A percentile compares a stretch with the other conserved stretches of the same genome.
phyloP scores from a whole-genome alignment of 2,113 vertebrate genomes.

The Myiozetetes cayanensis region DNA sequence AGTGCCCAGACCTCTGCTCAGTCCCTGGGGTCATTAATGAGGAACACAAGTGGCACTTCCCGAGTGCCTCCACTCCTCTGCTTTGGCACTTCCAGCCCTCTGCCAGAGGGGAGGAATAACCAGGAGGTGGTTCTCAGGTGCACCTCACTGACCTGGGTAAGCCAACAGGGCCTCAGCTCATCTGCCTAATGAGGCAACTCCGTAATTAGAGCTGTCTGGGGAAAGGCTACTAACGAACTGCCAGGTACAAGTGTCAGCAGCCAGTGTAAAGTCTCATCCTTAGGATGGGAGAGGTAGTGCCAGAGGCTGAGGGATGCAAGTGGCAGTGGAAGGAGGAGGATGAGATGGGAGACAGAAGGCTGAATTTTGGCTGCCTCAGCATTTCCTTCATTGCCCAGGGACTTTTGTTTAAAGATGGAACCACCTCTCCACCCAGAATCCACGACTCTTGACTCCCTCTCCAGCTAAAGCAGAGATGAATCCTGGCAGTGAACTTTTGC shows the following conservation, averaged over 20 bases:
- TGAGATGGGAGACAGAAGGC: background rate
- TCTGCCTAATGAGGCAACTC: background rate
- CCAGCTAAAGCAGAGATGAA: background rate
- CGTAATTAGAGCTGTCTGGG: background rate
- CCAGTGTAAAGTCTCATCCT: background rate
- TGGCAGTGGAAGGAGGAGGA: background rate
- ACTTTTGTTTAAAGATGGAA: fast-evolving
- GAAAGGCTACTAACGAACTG: background rate
- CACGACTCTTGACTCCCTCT: background rate
- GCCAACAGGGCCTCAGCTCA: background rate
- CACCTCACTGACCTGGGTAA: background rate
- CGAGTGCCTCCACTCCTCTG: background rate
- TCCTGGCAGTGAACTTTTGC: background rate
- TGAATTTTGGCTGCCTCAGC: background rate
- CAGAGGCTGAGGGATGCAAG: background rate
- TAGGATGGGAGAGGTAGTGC: background rate
- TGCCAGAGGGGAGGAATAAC: background rate
- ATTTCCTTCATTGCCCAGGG: background rate
- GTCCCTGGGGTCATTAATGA: background rate
- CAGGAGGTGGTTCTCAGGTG: background rate
- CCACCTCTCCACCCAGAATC: background rate
- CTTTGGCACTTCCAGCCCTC: background rate
- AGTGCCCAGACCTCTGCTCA: background rate
- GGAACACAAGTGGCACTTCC: background rate
- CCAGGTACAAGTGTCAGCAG: background rate